Percentiles rank a stretch among this genome's conserved stretches.
Conservation (phyloP, 2,888 invertebrate genomes). For the Clostera curtula region DNA sequence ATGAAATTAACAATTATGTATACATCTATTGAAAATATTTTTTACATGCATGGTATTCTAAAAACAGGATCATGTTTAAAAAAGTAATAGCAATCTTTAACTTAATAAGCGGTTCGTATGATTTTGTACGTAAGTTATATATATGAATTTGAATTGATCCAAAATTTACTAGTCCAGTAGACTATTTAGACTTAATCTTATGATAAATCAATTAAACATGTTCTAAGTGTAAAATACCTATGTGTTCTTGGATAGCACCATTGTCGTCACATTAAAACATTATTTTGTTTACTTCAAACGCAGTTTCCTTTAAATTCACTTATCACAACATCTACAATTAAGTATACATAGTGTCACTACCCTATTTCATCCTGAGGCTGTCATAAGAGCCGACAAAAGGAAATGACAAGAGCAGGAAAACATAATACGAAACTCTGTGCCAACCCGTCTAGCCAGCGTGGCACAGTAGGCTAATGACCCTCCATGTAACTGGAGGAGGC, state of each 20-base stretch:
- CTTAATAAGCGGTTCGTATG: slow-evolving; percentile 6
- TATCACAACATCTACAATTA: not conserved
- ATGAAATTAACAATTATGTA: slow-evolving; percentile 17
- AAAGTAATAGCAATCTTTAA: not conserved
- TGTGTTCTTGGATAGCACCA: slow-evolving; percentile 26
- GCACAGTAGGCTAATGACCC: too few relatives aligned
- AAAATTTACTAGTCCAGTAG: slow-evolving; percentile 3
- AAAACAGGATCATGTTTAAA: slow-evolving; percentile 4
- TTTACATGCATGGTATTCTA: slow-evolving; percentile 17
- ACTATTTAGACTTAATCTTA: slow-evolving; percentile 9
- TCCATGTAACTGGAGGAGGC: too few relatives aligned
- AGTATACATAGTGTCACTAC: too few relatives aligned
- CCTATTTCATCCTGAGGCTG: too few relatives aligned
- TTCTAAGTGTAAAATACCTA: slow-evolving; percentile 19
- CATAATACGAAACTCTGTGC: too few relatives aligned
- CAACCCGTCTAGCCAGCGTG: too few relatives aligned
- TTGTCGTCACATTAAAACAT: slow-evolving; percentile 16
- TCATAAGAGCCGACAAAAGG: too few relatives aligned
- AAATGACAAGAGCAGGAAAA: too few relatives aligned
- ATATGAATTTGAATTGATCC: not conserved
- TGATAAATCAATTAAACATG: slow-evolving; percentile 12
- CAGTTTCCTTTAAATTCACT: slow-evolving; percentile 10
- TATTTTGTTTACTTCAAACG: slow-evolving; percentile 11
- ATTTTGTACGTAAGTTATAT: slow-evolving; percentile 4
- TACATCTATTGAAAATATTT: slow-evolving; percentile 10